A percentile compares a stretch with the other conserved stretches of the same genome.
phyloP scores from a whole-genome alignment of 2,113 vertebrate genomes.

The Euleptes europaea region DNA sequence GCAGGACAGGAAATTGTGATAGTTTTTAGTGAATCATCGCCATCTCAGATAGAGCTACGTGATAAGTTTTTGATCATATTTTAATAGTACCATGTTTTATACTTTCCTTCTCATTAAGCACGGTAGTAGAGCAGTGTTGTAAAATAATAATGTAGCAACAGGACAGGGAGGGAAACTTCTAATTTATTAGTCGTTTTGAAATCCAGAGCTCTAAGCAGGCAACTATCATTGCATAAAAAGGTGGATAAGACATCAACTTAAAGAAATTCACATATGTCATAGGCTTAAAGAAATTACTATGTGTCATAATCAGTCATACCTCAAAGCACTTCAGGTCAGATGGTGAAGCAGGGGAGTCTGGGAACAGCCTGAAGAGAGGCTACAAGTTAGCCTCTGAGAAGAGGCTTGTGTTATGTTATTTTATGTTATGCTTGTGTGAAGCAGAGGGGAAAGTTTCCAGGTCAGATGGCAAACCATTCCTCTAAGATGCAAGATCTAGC shows the following conservation, averaged over 20 bases:
- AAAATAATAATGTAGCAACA: slow-evolving; percentile 26
- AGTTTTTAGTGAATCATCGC: slow-evolving; percentile 16
- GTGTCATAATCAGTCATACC: too few relatives aligned
- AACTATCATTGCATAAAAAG: slow-evolving; percentile 9
- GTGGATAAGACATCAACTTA: slow-evolving; percentile 11
- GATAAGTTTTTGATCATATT: slow-evolving; percentile 15
- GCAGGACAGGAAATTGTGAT: background rate
- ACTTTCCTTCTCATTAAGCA: slow-evolving; percentile 15
- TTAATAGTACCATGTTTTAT: slow-evolving; percentile 28
- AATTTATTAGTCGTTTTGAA: slow-evolving; percentile 26
- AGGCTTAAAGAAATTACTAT: background rate
- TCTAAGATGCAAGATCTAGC: too few relatives aligned
- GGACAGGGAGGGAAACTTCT: background rate
- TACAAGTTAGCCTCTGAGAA: too few relatives aligned
- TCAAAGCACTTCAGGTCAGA: too few relatives aligned
- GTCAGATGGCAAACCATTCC: too few relatives aligned
- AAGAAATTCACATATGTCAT: background rate
- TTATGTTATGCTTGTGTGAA: too few relatives aligned
- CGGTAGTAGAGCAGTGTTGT: slow-evolving; percentile 1
- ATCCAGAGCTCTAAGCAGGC: background rate
- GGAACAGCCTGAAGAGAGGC: too few relatives aligned
- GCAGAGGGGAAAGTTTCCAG: too few relatives aligned
- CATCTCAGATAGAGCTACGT: slow-evolving; percentile 30
- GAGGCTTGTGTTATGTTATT: too few relatives aligned
- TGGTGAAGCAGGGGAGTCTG: too few relatives aligned